These are phyloP conservation scores for Penaeus japonicus DNA, from an alignment of 1,140 invertebrate genomes.

Conservation along the genomic window DNA sequence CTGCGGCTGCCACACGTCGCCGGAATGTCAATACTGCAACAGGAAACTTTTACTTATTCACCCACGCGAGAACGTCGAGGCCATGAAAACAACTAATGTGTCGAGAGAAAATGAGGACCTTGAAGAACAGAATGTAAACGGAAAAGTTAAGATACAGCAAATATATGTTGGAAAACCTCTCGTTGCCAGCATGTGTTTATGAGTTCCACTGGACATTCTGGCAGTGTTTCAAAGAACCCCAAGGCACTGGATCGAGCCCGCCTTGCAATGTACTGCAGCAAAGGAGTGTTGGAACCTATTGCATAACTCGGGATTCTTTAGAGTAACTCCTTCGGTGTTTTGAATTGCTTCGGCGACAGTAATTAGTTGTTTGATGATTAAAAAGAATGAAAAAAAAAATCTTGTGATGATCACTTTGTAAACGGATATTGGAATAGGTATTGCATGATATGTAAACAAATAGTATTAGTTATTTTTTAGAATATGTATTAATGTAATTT, in stretches of 20 bases:
- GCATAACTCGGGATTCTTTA: neutral
- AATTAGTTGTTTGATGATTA: too few relatives aligned
- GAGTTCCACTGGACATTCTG: conserved; percentile 14
- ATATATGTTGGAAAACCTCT: neutral
- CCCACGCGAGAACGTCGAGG: conserved; percentile 32
- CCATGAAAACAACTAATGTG: conserved; percentile 17
- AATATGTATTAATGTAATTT: too few relatives aligned
- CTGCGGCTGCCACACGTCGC: conserved; percentile 37
- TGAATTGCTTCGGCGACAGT: too few relatives aligned
- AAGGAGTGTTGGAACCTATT: conserved; percentile 22
- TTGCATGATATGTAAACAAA: too few relatives aligned
- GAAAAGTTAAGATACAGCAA: neutral
- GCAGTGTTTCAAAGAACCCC: conserved; percentile 20
- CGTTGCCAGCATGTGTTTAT: neutral
- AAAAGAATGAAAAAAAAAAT: too few relatives aligned
- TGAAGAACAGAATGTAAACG: conserved; percentile 1
- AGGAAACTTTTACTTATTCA: conserved; percentile 40
- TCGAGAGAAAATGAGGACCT: conserved; percentile 20
- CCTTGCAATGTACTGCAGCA: conserved; percentile 44
- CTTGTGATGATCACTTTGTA: too few relatives aligned
- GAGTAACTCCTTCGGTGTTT: neutral
- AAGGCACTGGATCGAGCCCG: conserved; percentile 27
- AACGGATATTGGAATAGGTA: too few relatives aligned
- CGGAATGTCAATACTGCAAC: conserved; percentile 35
- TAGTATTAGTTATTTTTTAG: too few relatives aligned